Conservation (phyloP, 2,113 vertebrate species). For the Columba livia region DNA sequence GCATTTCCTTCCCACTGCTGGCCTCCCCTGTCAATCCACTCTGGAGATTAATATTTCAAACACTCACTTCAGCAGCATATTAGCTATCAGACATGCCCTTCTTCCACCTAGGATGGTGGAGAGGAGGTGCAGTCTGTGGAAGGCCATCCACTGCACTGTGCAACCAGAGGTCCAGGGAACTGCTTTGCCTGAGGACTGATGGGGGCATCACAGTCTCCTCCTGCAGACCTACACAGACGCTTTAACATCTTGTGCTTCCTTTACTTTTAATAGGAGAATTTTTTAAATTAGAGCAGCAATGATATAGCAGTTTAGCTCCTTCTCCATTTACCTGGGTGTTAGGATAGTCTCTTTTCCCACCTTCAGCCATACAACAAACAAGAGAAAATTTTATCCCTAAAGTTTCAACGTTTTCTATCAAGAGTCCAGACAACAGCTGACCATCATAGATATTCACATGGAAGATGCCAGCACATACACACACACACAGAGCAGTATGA, state of each 20-base stretch:
- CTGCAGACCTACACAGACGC: neutral
- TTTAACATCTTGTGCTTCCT: neutral
- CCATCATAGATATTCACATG: neutral
- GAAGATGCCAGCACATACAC: neutral
- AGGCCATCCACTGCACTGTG: neutral
- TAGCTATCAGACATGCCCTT: neutral
- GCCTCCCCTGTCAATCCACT: neutral
- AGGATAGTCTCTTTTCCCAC: neutral
- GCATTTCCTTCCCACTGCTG: neutral
- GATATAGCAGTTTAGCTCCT: neutral
- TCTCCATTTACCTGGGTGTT: neutral
- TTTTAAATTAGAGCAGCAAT: neutral
- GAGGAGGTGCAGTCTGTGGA: fast-evolving
- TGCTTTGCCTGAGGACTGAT: neutral
- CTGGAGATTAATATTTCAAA: neutral
- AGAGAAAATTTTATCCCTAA: neutral
- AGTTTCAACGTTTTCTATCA: neutral
- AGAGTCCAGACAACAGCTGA: neutral
- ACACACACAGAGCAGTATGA: neutral
- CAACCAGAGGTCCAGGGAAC: neutral
- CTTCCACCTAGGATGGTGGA: neutral
- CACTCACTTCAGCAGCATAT: neutral
- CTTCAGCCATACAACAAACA: neutral
- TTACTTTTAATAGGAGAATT: neutral
- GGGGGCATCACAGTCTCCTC: neutral